Percentiles rank a stretch among this genome's conserved stretches.
Evolutionary conservation across 2,113 vertebrate genomes (phyloP).

Genomic region (Crotalus tigris): DNA sequence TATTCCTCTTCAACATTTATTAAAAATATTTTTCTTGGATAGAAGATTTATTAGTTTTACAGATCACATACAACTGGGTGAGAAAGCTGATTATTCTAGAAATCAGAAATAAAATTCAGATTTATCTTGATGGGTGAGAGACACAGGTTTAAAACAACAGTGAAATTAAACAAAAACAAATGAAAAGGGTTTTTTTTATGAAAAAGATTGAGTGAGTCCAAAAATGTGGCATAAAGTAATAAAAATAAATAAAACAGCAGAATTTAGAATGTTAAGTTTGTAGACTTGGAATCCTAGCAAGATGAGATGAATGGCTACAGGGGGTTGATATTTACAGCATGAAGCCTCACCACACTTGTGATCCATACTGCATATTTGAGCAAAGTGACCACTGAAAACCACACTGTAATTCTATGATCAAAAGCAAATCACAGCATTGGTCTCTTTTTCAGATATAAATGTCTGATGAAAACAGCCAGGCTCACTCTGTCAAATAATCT

Average conservation of each 20-base stretch:
- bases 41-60: background rate
- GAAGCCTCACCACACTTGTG: too few species aligned
- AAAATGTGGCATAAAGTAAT: background rate
- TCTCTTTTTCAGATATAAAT: background rate
- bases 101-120: background rate
- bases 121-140: background rate
- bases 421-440: background rate
- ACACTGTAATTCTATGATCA: background rate
- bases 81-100: background rate
- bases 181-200: background rate
- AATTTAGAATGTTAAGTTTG: background rate
- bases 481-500: background rate
- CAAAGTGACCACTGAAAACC: background rate
- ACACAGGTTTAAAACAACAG: background rate
- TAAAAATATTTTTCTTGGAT: background rate
- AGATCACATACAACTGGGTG: background rate
- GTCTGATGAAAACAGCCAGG: background rate
- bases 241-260: background rate
- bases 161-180: background rate
- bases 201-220: background rate
- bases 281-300: background rate
- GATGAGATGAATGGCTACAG: background rate
- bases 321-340: background rate
- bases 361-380: background rate
- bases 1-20: background rate